A percentile compares a stretch with the other conserved stretches of the same genome.
phyloP scores from a whole-genome alignment of 2,888 invertebrate genomes.

The Mycogona germanica region DNA sequence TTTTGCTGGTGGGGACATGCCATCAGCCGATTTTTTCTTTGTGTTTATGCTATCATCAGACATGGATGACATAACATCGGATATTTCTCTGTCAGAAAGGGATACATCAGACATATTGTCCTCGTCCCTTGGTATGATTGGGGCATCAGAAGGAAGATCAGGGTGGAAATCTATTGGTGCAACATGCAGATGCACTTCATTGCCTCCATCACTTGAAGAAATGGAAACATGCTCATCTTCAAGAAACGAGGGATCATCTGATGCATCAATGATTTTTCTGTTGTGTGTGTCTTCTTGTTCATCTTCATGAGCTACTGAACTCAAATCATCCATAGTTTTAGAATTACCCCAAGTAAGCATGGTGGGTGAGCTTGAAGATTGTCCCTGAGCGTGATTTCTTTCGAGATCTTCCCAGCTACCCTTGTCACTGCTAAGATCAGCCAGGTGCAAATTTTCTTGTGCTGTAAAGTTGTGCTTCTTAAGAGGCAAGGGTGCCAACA shows the following conservation, averaged over 20 bases:
- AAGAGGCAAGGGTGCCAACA: not conserved
- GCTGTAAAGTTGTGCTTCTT: conserved; percentile 12
- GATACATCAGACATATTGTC: conserved; percentile 12
- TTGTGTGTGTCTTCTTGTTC: no score
- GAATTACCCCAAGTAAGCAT: no score
- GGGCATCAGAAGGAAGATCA: no score
- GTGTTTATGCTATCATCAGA: conserved; percentile 18
- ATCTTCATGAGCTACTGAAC: no score
- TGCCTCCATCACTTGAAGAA: not conserved
- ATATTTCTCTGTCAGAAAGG: conserved; percentile 9
- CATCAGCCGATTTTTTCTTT: not conserved
- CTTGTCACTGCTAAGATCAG: conserved; percentile 1
- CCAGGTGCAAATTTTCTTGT: conserved; percentile 16
- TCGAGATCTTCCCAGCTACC: conserved; percentile 10
- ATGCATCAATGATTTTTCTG: no score
- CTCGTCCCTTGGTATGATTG: no score
- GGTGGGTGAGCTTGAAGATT: no score
- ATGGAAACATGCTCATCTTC: not conserved
- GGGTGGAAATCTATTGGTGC: no score
- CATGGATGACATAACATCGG: conserved; percentile 16
- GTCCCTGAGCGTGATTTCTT: not conserved
- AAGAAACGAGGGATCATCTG: not conserved
- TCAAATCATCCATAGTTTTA: no score
- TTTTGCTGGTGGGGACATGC: not conserved
- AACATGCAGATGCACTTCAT: no score